These are phyloP conservation scores for Malurus cyaneus DNA, from an alignment of 2,113 vertebrate genomes.

Conservation along the genomic window DNA sequence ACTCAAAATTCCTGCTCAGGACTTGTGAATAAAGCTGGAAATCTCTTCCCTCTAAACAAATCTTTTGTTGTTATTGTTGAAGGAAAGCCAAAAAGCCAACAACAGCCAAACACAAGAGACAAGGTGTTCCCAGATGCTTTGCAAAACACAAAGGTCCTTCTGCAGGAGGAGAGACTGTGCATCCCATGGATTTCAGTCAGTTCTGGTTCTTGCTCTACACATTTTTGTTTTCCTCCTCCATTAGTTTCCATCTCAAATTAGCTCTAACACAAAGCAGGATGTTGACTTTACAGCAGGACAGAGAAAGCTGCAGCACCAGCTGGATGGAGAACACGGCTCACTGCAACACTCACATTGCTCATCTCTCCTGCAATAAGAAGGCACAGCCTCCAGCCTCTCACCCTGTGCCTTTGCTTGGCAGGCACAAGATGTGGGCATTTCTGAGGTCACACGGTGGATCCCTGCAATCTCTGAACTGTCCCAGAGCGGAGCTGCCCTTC, in stretches of 20 bases:
- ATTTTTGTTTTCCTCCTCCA: neutral
- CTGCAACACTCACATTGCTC: neutral
- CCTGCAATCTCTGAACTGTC: neutral
- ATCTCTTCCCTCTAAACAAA: neutral
- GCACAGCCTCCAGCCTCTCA: neutral
- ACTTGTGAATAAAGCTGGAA: neutral
- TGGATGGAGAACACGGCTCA: neutral
- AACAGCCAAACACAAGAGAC: neutral
- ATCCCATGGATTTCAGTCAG: neutral
- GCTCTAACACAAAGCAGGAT: neutral
- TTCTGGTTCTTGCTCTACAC: neutral
- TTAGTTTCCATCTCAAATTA: neutral
- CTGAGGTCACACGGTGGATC: neutral
- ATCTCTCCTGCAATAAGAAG: neutral
- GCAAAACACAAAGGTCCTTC: neutral
- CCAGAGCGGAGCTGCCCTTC: neutral
- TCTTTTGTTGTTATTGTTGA: neutral
- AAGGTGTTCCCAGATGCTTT: constrained; percentile 14
- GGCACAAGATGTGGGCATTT: neutral
- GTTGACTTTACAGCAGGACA: neutral
- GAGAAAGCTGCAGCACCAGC: neutral
- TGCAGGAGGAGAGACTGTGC: neutral
- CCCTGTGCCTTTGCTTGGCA: neutral
- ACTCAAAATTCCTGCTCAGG: neutral
- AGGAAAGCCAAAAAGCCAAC: neutral